phyloP scores from a whole-genome alignment of 2,113 vertebrate genomes.

The Smithornis capensis region DNA sequence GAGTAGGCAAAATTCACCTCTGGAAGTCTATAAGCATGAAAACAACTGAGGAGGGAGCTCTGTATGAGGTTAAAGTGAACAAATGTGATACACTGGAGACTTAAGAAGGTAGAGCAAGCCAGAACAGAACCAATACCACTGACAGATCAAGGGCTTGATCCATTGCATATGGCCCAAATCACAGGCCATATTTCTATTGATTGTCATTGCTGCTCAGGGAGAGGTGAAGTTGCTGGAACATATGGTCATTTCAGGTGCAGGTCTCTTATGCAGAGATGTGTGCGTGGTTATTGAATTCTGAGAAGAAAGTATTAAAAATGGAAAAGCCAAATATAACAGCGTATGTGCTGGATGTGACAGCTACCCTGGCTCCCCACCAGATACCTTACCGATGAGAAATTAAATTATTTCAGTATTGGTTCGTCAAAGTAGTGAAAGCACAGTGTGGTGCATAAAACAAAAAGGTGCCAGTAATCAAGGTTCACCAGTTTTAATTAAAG shows the following conservation, averaged over 20 bases:
- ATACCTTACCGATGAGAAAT: neutral
- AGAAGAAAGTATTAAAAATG: neutral
- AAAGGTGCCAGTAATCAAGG: neutral
- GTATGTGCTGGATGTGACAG: neutral
- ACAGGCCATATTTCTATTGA: neutral
- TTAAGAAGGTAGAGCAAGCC: neutral
- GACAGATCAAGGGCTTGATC: neutral
- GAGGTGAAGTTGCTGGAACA: conserved; percentile 25
- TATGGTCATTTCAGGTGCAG: neutral
- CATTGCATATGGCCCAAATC: neutral
- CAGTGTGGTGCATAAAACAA: neutral
- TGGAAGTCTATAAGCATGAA: neutral
- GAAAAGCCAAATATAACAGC: neutral
- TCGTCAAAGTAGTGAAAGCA: neutral
- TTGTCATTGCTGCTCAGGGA: neutral
- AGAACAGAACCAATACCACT: neutral
- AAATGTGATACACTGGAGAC: neutral
- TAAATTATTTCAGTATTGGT: neutral
- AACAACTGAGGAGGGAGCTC: neutral
- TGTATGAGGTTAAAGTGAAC: neutral
- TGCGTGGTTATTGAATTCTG: neutral
- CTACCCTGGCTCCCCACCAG: neutral
- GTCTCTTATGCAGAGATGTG: neutral
- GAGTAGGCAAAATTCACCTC: neutral
- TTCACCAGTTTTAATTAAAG: conserved; percentile 32